A percentile compares a stretch with the other conserved stretches of the same genome.
These are phyloP conservation scores for Rhopalosiphum padi DNA, from an alignment of 1,140 invertebrate species.

Conservation along the genomic window DNA sequence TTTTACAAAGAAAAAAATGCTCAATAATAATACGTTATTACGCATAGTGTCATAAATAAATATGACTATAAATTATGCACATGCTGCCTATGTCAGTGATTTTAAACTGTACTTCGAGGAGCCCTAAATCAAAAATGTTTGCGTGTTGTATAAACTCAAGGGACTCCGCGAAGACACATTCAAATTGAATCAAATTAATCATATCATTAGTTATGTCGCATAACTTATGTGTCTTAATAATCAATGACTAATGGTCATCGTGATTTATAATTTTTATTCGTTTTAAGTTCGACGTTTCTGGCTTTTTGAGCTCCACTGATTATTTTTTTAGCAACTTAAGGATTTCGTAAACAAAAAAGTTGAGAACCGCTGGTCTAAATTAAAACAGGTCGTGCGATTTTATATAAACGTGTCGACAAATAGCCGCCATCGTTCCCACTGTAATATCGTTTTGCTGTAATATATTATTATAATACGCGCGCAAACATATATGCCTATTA, in stretches of 20 bases:
- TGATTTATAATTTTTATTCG: neutral
- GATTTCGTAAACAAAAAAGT: neutral
- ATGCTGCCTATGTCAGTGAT: neutral
- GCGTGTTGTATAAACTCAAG: too few species aligned
- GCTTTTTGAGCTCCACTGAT: neutral
- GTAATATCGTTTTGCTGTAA: neutral
- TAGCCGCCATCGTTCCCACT: neutral
- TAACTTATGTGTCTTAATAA: too few species aligned
- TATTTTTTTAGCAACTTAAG: neutral
- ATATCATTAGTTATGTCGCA: too few species aligned
- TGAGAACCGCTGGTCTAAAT: neutral
- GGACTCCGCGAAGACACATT: too few species aligned
- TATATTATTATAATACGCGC: neutral
- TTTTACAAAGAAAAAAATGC: neutral
- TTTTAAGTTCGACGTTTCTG: neutral
- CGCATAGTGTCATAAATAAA: neutral
- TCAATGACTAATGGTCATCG: neutral
- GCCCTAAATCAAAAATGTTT: too few species aligned
- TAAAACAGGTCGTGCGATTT: neutral
- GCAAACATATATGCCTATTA: neutral
- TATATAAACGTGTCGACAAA: neutral
- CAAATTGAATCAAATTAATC: too few species aligned
- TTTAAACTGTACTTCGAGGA: neutral
- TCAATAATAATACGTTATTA: neutral
- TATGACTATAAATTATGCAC: neutral